Conservation (phyloP, 1,140 invertebrate genomes). For the Drosophila watanabei region DNA sequence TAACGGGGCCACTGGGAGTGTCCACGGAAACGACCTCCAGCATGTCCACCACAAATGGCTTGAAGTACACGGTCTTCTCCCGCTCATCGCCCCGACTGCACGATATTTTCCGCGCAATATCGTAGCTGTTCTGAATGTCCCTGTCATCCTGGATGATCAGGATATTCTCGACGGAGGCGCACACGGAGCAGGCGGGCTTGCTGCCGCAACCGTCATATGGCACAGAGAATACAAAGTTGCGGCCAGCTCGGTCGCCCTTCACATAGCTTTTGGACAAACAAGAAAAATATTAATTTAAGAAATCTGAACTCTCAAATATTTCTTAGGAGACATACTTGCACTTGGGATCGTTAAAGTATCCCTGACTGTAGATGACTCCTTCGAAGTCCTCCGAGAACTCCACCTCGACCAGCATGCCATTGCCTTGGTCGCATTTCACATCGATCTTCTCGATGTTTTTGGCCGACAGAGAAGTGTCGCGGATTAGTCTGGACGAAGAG, state of each 20-base stretch:
- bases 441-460: constrained; percentile 87
- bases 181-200: constrained; percentile 87
- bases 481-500: constrained; percentile 48
- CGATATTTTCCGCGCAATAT: constrained; percentile 88
- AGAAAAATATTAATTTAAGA: neutral
- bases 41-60: constrained; percentile 91
- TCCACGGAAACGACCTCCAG: constrained; percentile 89
- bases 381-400: constrained; percentile 89
- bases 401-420: constrained; percentile 88
- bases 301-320: neutral
- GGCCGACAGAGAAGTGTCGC: constrained; percentile 49
- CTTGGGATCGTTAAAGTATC: constrained; percentile 88
- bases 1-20: constrained; percentile 87
- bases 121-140: constrained; percentile 88
- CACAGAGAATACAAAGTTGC: constrained; percentile 88
- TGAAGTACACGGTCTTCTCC: constrained; percentile 89
- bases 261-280: constrained; percentile 87
- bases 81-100: constrained; percentile 87
- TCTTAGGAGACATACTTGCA: constrained; percentile 87
- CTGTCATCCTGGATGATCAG: constrained; percentile 90
- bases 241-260: constrained; percentile 87
- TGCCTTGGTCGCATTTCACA: constrained; percentile 88
- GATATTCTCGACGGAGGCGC: constrained; percentile 88
- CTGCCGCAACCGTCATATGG: constrained; percentile 89
- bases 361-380: constrained; percentile 92